A percentile compares a stretch with the other conserved stretches of the same genome.
Evolutionary conservation across 2,888 invertebrate species (phyloP).

Genomic region (Metallyticus violacea): DNA sequence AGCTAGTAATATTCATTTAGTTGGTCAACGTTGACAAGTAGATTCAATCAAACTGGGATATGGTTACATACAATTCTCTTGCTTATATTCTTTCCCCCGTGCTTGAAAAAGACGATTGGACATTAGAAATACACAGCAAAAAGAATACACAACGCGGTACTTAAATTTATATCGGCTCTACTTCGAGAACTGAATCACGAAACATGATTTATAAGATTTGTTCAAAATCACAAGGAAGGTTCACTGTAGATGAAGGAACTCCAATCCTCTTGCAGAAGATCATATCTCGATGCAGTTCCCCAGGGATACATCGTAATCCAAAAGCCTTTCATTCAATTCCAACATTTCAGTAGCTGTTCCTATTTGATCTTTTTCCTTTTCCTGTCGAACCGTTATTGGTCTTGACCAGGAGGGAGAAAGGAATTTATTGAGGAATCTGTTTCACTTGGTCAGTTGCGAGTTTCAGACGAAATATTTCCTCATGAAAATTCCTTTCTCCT

Average conservation of each 20-base stretch:
- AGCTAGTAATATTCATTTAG: too few species aligned
- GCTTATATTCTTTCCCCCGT: too few species aligned
- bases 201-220: not conserved
- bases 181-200: not conserved
- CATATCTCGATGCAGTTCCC: not conserved
- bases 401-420: not conserved
- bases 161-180: not conserved
- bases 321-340: not conserved
- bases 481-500: too few species aligned
- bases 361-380: not conserved
- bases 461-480: not conserved
- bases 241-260: not conserved
- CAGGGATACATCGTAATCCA: not conserved
- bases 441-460: not conserved
- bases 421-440: not conserved
- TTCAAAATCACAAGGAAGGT: not conserved
- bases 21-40: too few species aligned
- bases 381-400: not conserved
- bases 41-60: too few species aligned
- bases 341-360: not conserved
- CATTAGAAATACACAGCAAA: too few species aligned
- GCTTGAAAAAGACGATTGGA: too few species aligned
- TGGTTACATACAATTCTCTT: too few species aligned
- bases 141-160: not conserved
- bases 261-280: not conserved